These are phyloP conservation scores for Schizotus pectinicornis DNA, from an alignment of 2,888 invertebrate species.

Conservation along the genomic window DNA sequence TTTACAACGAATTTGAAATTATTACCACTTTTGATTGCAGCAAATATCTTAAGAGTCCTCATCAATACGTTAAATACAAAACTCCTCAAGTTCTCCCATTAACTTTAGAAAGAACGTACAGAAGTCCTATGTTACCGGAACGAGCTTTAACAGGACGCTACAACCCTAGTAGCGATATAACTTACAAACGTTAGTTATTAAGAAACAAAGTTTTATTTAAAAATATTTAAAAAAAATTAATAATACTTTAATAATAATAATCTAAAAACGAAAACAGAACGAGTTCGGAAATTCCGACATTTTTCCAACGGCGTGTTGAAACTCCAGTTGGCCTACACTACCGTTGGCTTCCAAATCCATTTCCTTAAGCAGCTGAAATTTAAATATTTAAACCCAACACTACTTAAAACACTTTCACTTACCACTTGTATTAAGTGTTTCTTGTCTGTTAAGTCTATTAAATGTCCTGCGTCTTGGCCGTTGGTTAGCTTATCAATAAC, in stretches of 20 bases:
- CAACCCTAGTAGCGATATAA: slow-evolving; percentile 63
- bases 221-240: slow-evolving; percentile 22
- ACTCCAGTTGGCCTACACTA: slow-evolving; percentile 66
- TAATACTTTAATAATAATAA: slow-evolving; percentile 10
- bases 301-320: slow-evolving; percentile 66
- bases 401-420: slow-evolving; percentile 45
- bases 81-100: slow-evolving; percentile 64
- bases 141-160: slow-evolving; percentile 65
- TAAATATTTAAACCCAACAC: slow-evolving; percentile 5
- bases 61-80: slow-evolving; percentile 66
- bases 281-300: slow-evolving; percentile 68
- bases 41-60: slow-evolving; percentile 64
- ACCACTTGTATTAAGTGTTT: slow-evolving; percentile 64
- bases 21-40: slow-evolving; percentile 49
- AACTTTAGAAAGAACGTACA: slow-evolving; percentile 60
- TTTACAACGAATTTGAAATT: not conserved
- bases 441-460: slow-evolving; percentile 59
- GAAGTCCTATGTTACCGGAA: slow-evolving; percentile 63
- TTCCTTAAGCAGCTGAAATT: slow-evolving; percentile 66
- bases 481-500: slow-evolving; percentile 64
- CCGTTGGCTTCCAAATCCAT: slow-evolving; percentile 66
- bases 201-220: slow-evolving; percentile 7
- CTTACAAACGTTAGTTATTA: slow-evolving; percentile 56
- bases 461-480: slow-evolving; percentile 43
- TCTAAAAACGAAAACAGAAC: slow-evolving; percentile 65